A percentile compares a stretch with the other conserved stretches of the same genome.
Conservation (phyloP, 1,140 invertebrate species). For the Drosophila cardini region DNA sequence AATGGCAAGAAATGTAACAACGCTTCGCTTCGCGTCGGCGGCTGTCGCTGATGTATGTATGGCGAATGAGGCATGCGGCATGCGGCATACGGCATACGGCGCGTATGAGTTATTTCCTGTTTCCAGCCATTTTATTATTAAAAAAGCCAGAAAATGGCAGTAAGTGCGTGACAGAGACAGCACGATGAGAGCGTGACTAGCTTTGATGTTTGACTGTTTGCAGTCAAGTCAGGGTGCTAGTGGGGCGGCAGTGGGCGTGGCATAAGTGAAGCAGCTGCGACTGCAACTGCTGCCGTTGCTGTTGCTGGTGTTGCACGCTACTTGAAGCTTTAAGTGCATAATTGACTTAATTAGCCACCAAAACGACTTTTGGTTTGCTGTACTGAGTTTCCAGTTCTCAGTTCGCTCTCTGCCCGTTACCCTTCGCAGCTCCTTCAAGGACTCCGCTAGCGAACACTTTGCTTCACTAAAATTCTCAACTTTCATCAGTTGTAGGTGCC, state of each 20-base stretch:
- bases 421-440: conserved; percentile 66
- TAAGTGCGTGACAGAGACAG: neutral
- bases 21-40: conserved; percentile 17
- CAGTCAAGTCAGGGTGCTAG: conserved; percentile 34
- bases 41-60: conserved; percentile 77
- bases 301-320: conserved; percentile 68
- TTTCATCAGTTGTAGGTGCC: conserved; percentile 22
- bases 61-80: conserved; percentile 75
- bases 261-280: conserved; percentile 17
- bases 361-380: conserved; percentile 65
- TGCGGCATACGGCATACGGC: conserved; percentile 79
- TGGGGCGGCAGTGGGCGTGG: neutral
- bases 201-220: conserved; percentile 82
- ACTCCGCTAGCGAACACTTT: conserved; percentile 34
- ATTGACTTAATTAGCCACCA: conserved; percentile 82
- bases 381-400: conserved; percentile 3
- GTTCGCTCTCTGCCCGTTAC: neutral
- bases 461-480: conserved; percentile 1
- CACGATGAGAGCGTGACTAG: conserved; percentile 68
- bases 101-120: conserved; percentile 82
- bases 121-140: conserved; percentile 77
- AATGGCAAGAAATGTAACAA: conserved; percentile 29
- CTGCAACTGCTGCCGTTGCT: conserved; percentile 36
- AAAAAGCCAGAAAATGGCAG: conserved; percentile 51
- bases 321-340: conserved; percentile 79